Evolutionary conservation across 2,888 invertebrate genomes (phyloP).

Genomic region (Drosophila quinaria): DNA sequence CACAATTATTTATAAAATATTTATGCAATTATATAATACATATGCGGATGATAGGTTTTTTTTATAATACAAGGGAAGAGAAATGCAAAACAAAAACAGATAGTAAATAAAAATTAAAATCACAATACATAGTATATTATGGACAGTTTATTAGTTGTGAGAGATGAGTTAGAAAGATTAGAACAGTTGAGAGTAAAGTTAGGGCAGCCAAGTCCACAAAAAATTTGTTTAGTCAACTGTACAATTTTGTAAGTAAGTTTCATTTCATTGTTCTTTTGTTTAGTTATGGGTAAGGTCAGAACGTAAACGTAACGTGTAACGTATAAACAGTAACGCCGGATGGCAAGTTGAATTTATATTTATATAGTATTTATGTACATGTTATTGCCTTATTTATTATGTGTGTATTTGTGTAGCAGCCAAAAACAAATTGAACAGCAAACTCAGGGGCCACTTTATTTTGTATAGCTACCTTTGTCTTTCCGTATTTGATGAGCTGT

Average conservation of each 20-base stretch:
- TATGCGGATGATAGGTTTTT: conserved; percentile 49
- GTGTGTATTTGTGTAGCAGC: conserved; percentile 71
- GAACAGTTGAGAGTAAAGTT: conserved; percentile 33
- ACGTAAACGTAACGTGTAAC: conserved; percentile 70
- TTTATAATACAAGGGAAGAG: conserved; percentile 58
- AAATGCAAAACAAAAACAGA: conserved; percentile 57
- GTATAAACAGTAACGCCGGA: conserved; percentile 63
- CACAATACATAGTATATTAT: conserved; percentile 13
- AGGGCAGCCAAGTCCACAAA: conserved; percentile 59
- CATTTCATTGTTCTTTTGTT: conserved; percentile 40
- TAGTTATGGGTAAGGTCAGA: conserved; percentile 63
- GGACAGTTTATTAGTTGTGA: conserved; percentile 17
- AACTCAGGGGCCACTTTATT: conserved; percentile 21
- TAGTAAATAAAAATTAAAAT: conserved; percentile 38
- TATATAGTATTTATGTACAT: conserved; percentile 19
- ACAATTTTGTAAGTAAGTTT: conserved; percentile 65
- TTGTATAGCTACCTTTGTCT: conserved; percentile 81
- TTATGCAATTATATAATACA: conserved; percentile 49
- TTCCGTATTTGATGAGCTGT: conserved; percentile 67
- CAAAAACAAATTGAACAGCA: conserved; percentile 61
- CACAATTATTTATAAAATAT: conserved; percentile 45
- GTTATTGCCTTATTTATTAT: conserved; percentile 23
- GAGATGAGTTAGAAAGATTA: conserved; percentile 23
- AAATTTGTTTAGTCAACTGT: conserved; percentile 75
- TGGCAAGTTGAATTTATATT: conserved; percentile 35